Base-by-base conservation (phyloP, 2,888 invertebrate species). In the Spicauda simplicius region DNA sequence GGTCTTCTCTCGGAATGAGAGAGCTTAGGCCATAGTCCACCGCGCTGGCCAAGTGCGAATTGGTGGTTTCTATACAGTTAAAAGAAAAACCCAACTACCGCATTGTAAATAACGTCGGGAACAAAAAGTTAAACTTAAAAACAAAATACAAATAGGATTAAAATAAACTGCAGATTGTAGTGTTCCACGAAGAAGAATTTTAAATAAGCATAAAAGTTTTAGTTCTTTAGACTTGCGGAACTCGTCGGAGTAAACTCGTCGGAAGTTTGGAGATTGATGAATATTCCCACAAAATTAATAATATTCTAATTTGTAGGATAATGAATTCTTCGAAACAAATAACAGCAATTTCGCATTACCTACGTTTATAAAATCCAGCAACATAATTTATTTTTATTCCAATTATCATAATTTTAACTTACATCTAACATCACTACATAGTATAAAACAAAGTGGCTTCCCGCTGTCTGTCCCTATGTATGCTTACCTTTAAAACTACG, bases 191-290 rank as follows among this genome's bases (percentile, higher is more conserved):
- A 56, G 67, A 74, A 61, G 72, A 85, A 85, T 80, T 85, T 81
- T 77, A 77, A 83, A 83, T 83, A 86, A 85, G 83, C 82, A 74
- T 76, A 77, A 75, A 84, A 85, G 81, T 84, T 87, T 82, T 73
- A 73, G 76, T 79, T 77, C 74, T 77, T 77, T 78, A 76, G 76
- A 78, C 77, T 80, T 76, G 76, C 69, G 69, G 69, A 85, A 83
- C 80, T 86, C 83, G 79, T 73, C 71, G 61, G 81, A 83, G 83
- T 84, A 84, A 84, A 82, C 85, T 85, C 37, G 61, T 18, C 25
- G 50, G 72, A 83, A 84, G 80, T 82, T 86, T 78, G 75, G 78
- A 86, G 84, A 85, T 83, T 84, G 78, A 81, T 81, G 83, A 79
- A 75, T 73, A 80, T 78, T 80, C 78, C 74, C 72, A 76, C 76